phyloP scores from a whole-genome alignment of 2,113 vertebrate genomes.

The Ctenomys sociabilis region DNA sequence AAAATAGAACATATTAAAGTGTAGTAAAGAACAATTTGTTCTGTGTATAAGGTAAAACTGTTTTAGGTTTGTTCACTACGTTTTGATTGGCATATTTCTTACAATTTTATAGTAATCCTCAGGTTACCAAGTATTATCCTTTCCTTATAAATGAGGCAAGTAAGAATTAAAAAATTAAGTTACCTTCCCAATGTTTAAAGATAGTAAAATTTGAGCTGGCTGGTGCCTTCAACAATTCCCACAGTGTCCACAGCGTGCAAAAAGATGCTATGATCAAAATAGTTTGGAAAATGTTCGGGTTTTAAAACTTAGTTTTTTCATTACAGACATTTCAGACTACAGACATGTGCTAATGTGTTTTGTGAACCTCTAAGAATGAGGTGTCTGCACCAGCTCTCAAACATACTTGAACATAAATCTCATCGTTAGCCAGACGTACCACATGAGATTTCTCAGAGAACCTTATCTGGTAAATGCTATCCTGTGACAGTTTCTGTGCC shows the following conservation, averaged over 20 bases:
- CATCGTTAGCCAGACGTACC: not conserved
- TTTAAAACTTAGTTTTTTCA: not conserved
- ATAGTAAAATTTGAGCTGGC: not conserved
- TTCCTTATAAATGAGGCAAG: not conserved
- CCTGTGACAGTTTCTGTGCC: not conserved
- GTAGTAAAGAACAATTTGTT: not conserved
- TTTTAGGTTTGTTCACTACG: not conserved
- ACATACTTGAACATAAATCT: not conserved
- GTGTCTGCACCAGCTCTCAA: not conserved
- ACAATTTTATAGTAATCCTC: conserved; percentile 4
- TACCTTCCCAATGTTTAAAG: not conserved
- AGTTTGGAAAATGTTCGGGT: not conserved
- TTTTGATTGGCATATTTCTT: not conserved
- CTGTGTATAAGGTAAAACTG: not conserved
- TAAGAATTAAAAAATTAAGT: not conserved
- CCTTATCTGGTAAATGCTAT: not conserved
- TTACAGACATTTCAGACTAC: conserved; percentile 1
- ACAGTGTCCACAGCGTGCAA: not conserved
- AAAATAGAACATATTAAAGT: not conserved
- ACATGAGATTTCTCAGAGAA: not conserved
- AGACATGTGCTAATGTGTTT: not conserved
- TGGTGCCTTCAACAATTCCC: not conserved
- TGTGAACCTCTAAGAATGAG: not conserved
- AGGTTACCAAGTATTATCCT: not conserved
- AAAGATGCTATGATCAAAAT: not conserved